Percentiles rank a stretch among this genome's conserved stretches.
phyloP scores from a whole-genome alignment of 2,113 vertebrate species.

The Bos indicus region DNA sequence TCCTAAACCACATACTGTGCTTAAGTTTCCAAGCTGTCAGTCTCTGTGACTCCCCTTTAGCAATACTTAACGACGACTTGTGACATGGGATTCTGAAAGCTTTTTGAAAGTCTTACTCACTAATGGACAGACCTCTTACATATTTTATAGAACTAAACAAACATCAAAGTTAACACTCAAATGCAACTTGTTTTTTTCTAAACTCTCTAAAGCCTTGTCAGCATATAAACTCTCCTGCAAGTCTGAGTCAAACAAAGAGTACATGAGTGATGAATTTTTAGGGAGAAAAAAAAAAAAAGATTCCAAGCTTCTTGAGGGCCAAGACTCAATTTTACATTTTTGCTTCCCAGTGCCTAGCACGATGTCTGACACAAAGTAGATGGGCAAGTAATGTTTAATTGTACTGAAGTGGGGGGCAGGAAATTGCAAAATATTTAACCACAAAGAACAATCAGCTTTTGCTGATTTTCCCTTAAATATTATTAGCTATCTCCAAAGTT shows the following conservation, averaged over 20 bases:
- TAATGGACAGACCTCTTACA: constrained; percentile 71
- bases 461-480: neutral
- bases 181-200: constrained; percentile 50
- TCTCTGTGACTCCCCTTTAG: neutral
- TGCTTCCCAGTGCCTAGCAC: neutral
- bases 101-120: constrained; percentile 62
- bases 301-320: neutral
- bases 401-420: neutral
- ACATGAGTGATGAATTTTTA: neutral
- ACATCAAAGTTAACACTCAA: constrained; percentile 70
- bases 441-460: neutral
- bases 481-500: neutral
- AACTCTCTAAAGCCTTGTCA: constrained; percentile 14
- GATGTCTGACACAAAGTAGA: neutral
- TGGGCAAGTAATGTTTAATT: neutral
- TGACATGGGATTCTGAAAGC: constrained; percentile 68
- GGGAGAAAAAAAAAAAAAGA: neutral
- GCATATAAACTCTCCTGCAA: neutral
- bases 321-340: neutral
- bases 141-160: constrained; percentile 75
- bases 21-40: constrained; percentile 32
- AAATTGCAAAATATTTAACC: neutral
- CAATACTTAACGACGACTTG: constrained; percentile 50
- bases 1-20: constrained; percentile 28
- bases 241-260: neutral